Percentiles rank a stretch among this genome's conserved stretches.
These are phyloP conservation scores for Geopemphigus sp. DNA, from an alignment of 1,140 invertebrate species.

Conservation along the genomic window DNA sequence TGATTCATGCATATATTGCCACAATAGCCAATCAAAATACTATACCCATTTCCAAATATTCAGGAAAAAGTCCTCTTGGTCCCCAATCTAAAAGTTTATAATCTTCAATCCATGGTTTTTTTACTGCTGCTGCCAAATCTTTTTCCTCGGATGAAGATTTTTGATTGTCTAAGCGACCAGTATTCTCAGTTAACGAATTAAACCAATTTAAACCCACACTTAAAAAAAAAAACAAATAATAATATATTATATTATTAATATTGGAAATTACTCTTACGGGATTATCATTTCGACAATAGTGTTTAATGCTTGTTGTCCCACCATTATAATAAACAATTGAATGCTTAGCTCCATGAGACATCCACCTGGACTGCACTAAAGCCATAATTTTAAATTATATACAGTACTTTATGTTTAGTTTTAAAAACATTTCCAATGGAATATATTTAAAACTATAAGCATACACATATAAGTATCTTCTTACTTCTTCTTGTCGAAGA, in stretches of 20 bases:
- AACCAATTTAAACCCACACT: conserved; percentile 45
- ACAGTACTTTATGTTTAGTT: neutral
- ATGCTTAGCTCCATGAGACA: conserved; percentile 92
- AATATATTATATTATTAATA: neutral
- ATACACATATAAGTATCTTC: conserved; percentile 51
- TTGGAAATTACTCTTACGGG: conserved; percentile 56
- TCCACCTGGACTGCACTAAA: conserved; percentile 78
- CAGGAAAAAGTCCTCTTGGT: conserved; percentile 86
- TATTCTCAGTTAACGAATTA: conserved; percentile 53
- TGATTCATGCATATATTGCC: neutral
- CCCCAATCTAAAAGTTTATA: conserved; percentile 87
- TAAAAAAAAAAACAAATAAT: neutral
- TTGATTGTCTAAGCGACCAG: conserved; percentile 55
- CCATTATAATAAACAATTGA: conserved; percentile 93
- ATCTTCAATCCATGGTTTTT: conserved; percentile 83
- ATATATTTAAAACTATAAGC: neutral
- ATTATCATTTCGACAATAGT: conserved; percentile 82
- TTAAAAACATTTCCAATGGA: neutral
- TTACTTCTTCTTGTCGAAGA: conserved; percentile 80
- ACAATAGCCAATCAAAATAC: neutral
- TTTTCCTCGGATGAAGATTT: conserved; percentile 52
- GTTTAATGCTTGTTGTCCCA: conserved; percentile 91
- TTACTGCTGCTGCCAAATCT: conserved; percentile 52
- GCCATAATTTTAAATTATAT: conserved; percentile 29
- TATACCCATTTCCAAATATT: conserved; percentile 96